Base-by-base conservation (phyloP, 2,888 invertebrate genomes). In the Phymatocera aterrima region DNA sequence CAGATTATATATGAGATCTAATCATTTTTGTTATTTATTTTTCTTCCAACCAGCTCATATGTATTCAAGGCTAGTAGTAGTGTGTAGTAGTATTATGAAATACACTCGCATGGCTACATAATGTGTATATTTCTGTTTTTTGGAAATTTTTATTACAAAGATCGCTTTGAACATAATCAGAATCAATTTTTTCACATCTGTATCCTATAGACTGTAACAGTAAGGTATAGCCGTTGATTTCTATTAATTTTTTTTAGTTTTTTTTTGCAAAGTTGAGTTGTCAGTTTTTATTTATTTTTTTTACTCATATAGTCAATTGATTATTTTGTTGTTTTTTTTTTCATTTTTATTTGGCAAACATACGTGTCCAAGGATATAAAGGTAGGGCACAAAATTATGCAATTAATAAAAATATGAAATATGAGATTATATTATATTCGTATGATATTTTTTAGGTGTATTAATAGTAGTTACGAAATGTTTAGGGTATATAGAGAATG, bases 401-500 rank as follows among this genome's bases (percentile, higher is more conserved):
- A 81, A 86, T 83, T 83, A 86, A n/a, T n/a, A n/a, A 83, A 87
- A 84, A 85, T 84, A 85, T 87, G 84, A 83, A 85, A 82, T 80
- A 85, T 85, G 83, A 85, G 84, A 86, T 85, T 88, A 86, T 84
- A 87, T 85, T 85, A 85, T 82, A 81, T 82, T 84, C 86, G 57
- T 72, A 78, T 78, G 78, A 70, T 61, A 78, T 15, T 6, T 12
- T 6, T n/a, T 57, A 43, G 75, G 75, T 31, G 40, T 75, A 75
- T 75, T 75, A 75, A 75, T 64, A 75, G 83, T 85, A 83, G 83
- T 87, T 88, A 87, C 85, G 85, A 88, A 87, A 88, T 86, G 86
- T 87, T n/a, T 85, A 86, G 84, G 85, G 86, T 87, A 88, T n/a
- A n/a, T 86, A 87, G 86, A 87, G 87, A 86, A 85, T 81, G 87